Percentiles rank a stretch among this genome's conserved stretches.
phyloP scores from a whole-genome alignment of 2,797 vertebrate genomes.

The Gallirallus australis region DNA sequence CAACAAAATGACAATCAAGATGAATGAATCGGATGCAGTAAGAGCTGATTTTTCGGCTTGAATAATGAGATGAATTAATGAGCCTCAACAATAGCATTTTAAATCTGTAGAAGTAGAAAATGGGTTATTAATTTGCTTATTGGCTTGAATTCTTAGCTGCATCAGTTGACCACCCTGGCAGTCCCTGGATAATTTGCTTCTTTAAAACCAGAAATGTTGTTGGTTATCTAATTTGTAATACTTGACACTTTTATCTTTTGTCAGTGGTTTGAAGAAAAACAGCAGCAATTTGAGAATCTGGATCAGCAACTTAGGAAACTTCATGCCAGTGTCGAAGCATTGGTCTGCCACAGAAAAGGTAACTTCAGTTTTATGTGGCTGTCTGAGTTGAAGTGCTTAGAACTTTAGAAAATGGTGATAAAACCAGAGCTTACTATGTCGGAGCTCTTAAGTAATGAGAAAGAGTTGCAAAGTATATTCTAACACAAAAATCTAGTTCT shows the following conservation, averaged over 20 bases:
- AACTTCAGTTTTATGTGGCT: slow-evolving; percentile 23
- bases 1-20: slow-evolving; percentile 99
- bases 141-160: slow-evolving; percentile 76
- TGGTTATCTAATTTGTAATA: slow-evolving; percentile 79
- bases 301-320: slow-evolving; percentile 95
- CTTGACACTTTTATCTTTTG: slow-evolving; percentile 75
- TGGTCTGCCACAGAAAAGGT: slow-evolving; percentile 98
- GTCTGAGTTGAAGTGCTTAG: background rate
- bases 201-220: slow-evolving; percentile 73
- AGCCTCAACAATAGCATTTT: slow-evolving; percentile 87
- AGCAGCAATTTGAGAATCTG: slow-evolving; percentile 97
- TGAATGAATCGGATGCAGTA: slow-evolving; percentile 99
- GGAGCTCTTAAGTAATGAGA: background rate
- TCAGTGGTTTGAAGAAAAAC: slow-evolving; percentile 99
- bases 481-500: background rate
- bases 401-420: background rate
- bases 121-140: slow-evolving; percentile 84
- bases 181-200: slow-evolving; percentile 77
- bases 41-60: slow-evolving; percentile 90
- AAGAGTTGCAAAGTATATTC: background rate
- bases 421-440: background rate
- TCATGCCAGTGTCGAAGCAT: slow-evolving; percentile 91
- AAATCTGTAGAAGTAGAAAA: slow-evolving; percentile 81
- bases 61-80: slow-evolving; percentile 93
- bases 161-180: slow-evolving; percentile 76